Conservation (phyloP, 2,888 invertebrate species). For the Strigamia transsilvanica region DNA sequence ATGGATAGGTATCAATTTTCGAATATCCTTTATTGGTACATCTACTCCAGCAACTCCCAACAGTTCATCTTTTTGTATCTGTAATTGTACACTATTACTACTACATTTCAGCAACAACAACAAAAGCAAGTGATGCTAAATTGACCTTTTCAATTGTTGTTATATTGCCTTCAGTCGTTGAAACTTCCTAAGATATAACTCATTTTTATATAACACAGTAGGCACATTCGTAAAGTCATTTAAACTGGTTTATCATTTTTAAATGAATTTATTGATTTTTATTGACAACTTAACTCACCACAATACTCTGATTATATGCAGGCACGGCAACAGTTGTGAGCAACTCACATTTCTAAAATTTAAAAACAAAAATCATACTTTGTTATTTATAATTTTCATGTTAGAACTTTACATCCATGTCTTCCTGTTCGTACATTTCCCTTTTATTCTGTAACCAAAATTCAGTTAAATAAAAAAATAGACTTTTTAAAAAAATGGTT, state of each 20-base stretch:
- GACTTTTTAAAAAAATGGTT: neutral
- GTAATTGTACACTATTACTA: neutral
- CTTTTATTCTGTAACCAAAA: neutral
- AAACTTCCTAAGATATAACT: neutral
- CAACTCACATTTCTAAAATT: conserved; percentile 18
- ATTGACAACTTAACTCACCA: neutral
- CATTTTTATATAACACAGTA: too few relatives aligned
- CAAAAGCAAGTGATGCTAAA: neutral
- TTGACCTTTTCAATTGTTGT: neutral
- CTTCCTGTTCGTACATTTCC: neutral
- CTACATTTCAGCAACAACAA: neutral
- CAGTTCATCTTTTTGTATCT: conserved; percentile 89
- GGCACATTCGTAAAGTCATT: too few relatives aligned
- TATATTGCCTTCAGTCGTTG: neutral
- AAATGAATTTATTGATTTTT: neutral
- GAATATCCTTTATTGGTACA: conserved; percentile 93
- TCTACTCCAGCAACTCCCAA: conserved; percentile 97
- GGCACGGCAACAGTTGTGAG: neutral
- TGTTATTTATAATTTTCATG: neutral
- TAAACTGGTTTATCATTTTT: too few relatives aligned
- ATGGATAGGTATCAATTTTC: conserved; percentile 91
- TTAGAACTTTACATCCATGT: neutral
- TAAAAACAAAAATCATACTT: neutral
- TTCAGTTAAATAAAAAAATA: neutral
- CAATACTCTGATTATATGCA: conserved; percentile 4